Evolutionary conservation across 1,140 invertebrate species (phyloP).

Genomic region (Odontomachus brunneus): DNA sequence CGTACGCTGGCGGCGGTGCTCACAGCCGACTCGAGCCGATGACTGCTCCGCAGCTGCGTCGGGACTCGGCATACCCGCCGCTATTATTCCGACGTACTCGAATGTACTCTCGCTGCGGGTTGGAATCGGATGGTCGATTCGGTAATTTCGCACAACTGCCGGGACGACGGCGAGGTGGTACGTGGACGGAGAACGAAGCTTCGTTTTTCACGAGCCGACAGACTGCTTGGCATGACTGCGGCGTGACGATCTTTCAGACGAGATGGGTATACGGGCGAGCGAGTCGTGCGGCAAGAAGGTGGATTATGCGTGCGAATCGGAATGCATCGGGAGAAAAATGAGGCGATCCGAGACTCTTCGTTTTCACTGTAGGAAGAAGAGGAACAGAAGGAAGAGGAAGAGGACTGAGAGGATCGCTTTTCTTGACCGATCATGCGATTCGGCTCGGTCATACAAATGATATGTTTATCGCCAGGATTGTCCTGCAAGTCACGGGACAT

Average conservation of each 20-base stretch:
- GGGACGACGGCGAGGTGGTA: not conserved
- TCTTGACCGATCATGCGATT: not conserved
- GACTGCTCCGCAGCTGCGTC: constrained; percentile 50
- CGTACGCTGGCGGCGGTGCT: constrained; percentile 16
- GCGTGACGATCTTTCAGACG: not conserved
- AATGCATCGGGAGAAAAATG: constrained; percentile 12
- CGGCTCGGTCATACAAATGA: not conserved
- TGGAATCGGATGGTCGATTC: constrained; percentile 36
- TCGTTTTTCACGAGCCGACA: constrained; percentile 51
- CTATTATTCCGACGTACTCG: constrained; percentile 54
- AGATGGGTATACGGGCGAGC: not conserved
- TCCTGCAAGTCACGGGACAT: too few relatives aligned
- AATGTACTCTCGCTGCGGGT: not conserved
- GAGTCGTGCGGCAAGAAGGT: not conserved
- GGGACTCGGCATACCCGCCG: constrained; percentile 39
- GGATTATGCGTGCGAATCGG: not conserved
- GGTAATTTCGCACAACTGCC: constrained; percentile 13
- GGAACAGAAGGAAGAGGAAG: not conserved
- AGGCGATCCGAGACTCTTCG: not conserved
- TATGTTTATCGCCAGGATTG: not conserved
- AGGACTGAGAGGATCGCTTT: not conserved
- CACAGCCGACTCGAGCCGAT: constrained; percentile 24
- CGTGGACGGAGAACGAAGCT: constrained; percentile 46
- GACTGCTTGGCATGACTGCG: not conserved
- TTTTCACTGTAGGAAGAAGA: not conserved